Evolutionary conservation across 2,888 invertebrate genomes (phyloP).

Genomic region (Cantharis nigra): DNA sequence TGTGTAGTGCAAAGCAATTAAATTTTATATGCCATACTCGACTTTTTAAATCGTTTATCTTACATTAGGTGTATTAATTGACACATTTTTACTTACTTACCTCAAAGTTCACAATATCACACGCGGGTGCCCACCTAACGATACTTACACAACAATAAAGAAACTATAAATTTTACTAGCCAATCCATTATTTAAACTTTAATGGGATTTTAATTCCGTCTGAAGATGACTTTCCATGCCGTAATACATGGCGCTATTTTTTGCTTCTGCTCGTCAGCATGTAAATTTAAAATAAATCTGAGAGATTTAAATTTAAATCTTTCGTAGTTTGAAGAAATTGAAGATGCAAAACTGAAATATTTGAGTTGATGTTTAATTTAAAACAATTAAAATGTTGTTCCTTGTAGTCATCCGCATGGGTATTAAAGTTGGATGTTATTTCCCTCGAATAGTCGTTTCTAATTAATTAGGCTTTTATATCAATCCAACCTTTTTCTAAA

Average conservation of each 20-base stretch:
- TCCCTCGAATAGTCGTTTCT: background rate
- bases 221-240: background rate
- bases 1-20: conserved; percentile 6
- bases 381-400: background rate
- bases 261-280: background rate
- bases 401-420: background rate
- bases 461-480: background rate
- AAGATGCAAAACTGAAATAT: background rate
- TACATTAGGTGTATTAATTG: background rate
- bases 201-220: background rate
- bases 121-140: background rate
- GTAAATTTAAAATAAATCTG: too few relatives aligned
- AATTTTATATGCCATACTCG: background rate
- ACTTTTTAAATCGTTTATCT: background rate
- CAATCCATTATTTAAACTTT: background rate
- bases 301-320: too few relatives aligned
- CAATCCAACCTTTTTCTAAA: background rate
- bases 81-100: background rate
- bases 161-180: background rate
- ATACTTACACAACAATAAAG: background rate
- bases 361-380: background rate
- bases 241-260: background rate
- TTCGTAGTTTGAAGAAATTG: too few relatives aligned
- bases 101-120: background rate
- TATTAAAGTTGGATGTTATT: background rate